Base-by-base conservation (phyloP, 2,888 invertebrate genomes). In the Melinopterus prodromus region DNA sequence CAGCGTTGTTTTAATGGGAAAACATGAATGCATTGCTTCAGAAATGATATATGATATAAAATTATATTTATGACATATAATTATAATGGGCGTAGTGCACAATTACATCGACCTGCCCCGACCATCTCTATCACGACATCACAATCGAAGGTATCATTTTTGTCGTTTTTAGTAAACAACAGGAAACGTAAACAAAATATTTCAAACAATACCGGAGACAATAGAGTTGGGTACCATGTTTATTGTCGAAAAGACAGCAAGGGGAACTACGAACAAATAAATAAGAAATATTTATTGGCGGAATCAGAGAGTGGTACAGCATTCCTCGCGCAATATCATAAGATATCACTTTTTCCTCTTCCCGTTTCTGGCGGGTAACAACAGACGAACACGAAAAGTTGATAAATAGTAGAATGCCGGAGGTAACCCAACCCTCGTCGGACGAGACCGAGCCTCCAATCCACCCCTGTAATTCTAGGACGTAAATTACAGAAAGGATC, bases 401-500 rank as follows among this genome's bases (percentile, higher is more conserved):
- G 78, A 78, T 78, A 78, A 78, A 78, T 53, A 53, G 78, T 75
- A 75, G 53, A 53, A 16, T 16, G 37, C 75, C 75, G 37, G 78
- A 78, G 78, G 75, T 75, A 78, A 69, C 75, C 53, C 53, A 53
- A 53, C 53, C 53, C 12, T 53, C 7, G 53, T 53, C 53, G 53
- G 53, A 3, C 53, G 9, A 53, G 12, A 53, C 9, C 53, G 53
- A 53, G 53, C 53, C 7, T 53, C 53, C 53, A 53, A 12, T 53
- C 53, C 53, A 53, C 53, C 53, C 69, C 36, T 70, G 80, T 80
- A 82, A 81, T 82, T 80, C 78, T 79, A 79, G 81, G 80, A 80
- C 82, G 82, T 83, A 83, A 83, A 83, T 83, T 83, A 83, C 80
- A 82, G 81, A 81, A 80, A 78, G 78, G 71, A 83, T 81, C 81